Conservation (phyloP, 2,113 vertebrate genomes). For the Litocranius walleri region DNA sequence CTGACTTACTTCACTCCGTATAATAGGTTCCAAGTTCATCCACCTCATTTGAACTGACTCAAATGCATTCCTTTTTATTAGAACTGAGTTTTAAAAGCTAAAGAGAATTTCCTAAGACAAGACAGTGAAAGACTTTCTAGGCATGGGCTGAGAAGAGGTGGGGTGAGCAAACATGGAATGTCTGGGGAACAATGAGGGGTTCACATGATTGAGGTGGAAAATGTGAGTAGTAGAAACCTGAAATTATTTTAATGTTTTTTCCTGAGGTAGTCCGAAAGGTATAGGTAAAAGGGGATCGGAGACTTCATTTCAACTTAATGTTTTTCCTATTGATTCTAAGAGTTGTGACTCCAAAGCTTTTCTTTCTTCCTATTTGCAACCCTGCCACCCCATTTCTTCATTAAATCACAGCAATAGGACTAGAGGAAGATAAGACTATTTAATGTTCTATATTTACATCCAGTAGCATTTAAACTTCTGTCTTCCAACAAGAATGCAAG, state of each 20-base stretch:
- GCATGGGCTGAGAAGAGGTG: background rate
- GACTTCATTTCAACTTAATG: background rate
- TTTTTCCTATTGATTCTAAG: background rate
- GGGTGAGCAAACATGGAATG: background rate
- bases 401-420: background rate
- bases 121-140: background rate
- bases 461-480: background rate
- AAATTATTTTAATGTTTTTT: background rate
- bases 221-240: background rate
- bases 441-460: background rate
- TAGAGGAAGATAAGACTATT: background rate
- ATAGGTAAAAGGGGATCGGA: background rate
- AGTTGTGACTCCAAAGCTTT: background rate
- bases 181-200: background rate
- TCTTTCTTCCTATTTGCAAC: background rate
- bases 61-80: background rate
- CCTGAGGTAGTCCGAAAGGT: background rate
- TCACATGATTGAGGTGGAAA: background rate
- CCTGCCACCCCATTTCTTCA: background rate
- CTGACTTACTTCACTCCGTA: background rate
- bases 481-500: conserved; percentile 7
- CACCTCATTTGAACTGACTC: background rate
- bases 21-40: background rate
- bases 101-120: conserved; percentile 12
- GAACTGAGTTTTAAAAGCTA: background rate